Evolutionary conservation across 2,888 invertebrate genomes (phyloP).

Genomic region (Melanostoma mellinum): DNA sequence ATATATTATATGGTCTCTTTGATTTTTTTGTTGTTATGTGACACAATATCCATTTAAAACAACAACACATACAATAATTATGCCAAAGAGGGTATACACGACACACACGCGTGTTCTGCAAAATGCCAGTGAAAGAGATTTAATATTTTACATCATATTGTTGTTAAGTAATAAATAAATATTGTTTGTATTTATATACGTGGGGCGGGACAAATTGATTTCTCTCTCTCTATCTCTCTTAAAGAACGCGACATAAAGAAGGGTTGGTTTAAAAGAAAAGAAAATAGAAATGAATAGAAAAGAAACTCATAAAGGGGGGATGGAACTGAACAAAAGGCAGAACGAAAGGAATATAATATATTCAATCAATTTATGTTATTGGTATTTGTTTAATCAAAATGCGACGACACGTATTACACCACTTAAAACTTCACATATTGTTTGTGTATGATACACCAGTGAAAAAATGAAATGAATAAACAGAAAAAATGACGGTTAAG

Average conservation of each 20-base stretch:
- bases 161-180: slow-evolving; percentile 6
- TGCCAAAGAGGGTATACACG: slow-evolving; percentile 25
- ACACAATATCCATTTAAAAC: slow-evolving; percentile 32
- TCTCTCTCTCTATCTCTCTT: slow-evolving; percentile 71
- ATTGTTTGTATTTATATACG: background rate
- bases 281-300: slow-evolving; percentile 8
- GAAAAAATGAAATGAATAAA: slow-evolving; percentile 53
- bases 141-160: slow-evolving; percentile 12
- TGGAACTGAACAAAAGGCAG: slow-evolving; percentile 23
- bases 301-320: slow-evolving; percentile 6
- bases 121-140: slow-evolving; percentile 66
- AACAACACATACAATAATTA: slow-evolving; percentile 57
- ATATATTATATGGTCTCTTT: slow-evolving; percentile 32
- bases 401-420: slow-evolving; percentile 72
- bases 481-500: slow-evolving; percentile 32
- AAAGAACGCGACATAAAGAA: slow-evolving; percentile 46
- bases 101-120: slow-evolving; percentile 56
- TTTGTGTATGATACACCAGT: slow-evolving; percentile 64
- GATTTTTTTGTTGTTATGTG: slow-evolving; percentile 30
- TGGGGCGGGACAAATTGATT: slow-evolving; percentile 11
- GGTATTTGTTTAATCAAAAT: slow-evolving; percentile 60
- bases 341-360: slow-evolving; percentile 17
- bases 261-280: background rate
- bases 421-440: slow-evolving; percentile 63
- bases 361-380: slow-evolving; percentile 29